Base-by-base conservation (phyloP, 1,140 invertebrate species). In the Papilio glaucus region DNA sequence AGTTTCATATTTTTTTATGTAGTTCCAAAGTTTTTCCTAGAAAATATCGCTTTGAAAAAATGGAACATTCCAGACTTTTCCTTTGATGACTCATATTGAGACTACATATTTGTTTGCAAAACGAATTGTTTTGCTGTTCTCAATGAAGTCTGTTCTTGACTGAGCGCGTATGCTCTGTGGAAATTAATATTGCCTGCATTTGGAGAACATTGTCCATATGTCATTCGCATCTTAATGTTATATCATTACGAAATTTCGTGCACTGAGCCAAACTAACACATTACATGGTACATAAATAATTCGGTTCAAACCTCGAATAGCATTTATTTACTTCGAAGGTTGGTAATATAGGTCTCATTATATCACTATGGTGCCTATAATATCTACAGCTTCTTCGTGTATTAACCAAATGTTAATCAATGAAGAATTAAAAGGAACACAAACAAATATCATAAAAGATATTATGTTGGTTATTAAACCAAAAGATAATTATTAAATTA, bases 291-390 rank as follows among this genome's bases (percentile, higher is more conserved):
- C 49, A 49, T 49, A 18, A 49, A 49, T 1, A 57, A 57, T 21
- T 12, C 49, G 49, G 24, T 24, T 18, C 21, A 24, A 57, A 57
- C 49, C 21, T 57, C 21, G 21, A 21, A 24, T 57, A 57, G 49
- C 49, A 57, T 21, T 57, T 57, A 57, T 57, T 57, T 57, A 24
- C 24, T 24, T 24, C 18, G 21, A 57, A 57, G 49, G 12, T 57
- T 10, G 21, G 21, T 57, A 24, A 57, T 4, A 24, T 57, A 13
- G 6, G 45, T 24, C 21, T n/a, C 4, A 21, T 53, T 45, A 0
- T 15, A 15, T 7, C 45, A 49, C 6, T 49, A 49, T 21, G 1
- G 1, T 15, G 2, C 15, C 15, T 15, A 49, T 49, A 49, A 49
- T 18, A 6, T 18, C 2, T 18, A 9, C 18, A 21, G 45, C 5